Base-by-base conservation (phyloP, 2,797 vertebrate genomes). In the Spondyliosoma cantharus region DNA sequence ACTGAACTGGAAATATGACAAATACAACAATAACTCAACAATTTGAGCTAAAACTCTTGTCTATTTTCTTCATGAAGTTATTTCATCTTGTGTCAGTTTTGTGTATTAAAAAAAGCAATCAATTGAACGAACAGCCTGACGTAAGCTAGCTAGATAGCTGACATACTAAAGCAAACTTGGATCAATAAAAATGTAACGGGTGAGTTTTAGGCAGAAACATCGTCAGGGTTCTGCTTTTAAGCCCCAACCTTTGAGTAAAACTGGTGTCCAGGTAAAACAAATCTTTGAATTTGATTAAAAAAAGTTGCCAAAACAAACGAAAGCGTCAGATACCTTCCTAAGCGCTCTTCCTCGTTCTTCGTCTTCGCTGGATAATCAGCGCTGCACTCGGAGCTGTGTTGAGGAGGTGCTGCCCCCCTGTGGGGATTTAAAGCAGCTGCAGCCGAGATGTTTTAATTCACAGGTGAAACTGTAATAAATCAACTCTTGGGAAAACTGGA, bases 321-420 rank as follows among this genome's bases (percentile, higher is more conserved):
- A 48, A 50, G 2, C 4, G 4, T 29, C 1, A 9, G 12, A 2
- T 63, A 85, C 80, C 80, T 81, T 57, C 17, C 9, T 3, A 29
- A 13, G 54, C 25, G 19, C 43, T 62, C 20, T 37, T 43, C 57
- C 54, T 70, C n/a, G 3, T 46, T 57, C 50, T 48, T 83, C 63
- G 76, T 81, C 85, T 74, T 84, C 81, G 0, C 17, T 9, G 13
- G 19, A 16, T n/a, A 0, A 63, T 61, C 5, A 3, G 32, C 25
- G 0, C 1, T 1, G 48, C 2, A 15, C 4, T 2, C 4, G 24
- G 4, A 7, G 27, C n/a, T 14, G 32, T 14, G 46, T 12, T 3
- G 32, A 0, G 5, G 12, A 24, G 3, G 25, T 74, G 66, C 54
- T 76, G 79, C 84, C 86, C 65, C 74, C 76, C 82, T 74, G 37